These are phyloP conservation scores for Dallia pectoralis DNA, from an alignment of 2,797 vertebrate genomes.

Conservation along the genomic window DNA sequence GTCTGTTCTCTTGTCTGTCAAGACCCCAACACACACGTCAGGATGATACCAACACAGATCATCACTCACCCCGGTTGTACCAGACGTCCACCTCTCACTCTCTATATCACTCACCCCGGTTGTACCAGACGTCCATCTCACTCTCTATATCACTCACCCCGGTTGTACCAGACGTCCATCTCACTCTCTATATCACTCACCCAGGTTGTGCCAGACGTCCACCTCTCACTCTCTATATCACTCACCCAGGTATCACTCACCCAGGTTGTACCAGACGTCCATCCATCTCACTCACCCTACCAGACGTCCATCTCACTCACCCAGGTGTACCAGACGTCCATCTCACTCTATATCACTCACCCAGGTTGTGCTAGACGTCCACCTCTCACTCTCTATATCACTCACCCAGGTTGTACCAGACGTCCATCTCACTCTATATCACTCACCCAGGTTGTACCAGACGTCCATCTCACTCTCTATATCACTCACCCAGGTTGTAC, in stretches of 20 bases:
- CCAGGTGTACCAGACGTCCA: neutral
- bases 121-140: too few species aligned
- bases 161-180: too few species aligned
- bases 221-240: slow-evolving; percentile 13
- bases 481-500: slow-evolving; percentile 91
- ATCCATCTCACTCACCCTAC: slow-evolving; percentile 87
- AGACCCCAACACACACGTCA: slow-evolving; percentile 14
- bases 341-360: too few species aligned
- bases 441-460: too few species aligned
- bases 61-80: too few species aligned
- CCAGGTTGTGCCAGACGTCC: neutral
- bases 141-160: neutral
- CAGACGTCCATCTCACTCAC: neutral
- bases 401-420: too few species aligned
- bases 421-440: slow-evolving; percentile 12
- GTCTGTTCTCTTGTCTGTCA: slow-evolving; percentile 93
- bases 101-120: too few species aligned
- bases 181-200: too few species aligned
- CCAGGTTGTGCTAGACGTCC: too few species aligned
- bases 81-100: too few species aligned
- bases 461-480: slow-evolving; percentile 8
- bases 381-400: neutral
- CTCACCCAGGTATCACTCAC: too few species aligned
- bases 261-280: slow-evolving; percentile 99
- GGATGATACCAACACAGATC: neutral